Evolutionary conservation across 2,888 invertebrate species (phyloP).

Genomic region (Drosophila anomalata): DNA sequence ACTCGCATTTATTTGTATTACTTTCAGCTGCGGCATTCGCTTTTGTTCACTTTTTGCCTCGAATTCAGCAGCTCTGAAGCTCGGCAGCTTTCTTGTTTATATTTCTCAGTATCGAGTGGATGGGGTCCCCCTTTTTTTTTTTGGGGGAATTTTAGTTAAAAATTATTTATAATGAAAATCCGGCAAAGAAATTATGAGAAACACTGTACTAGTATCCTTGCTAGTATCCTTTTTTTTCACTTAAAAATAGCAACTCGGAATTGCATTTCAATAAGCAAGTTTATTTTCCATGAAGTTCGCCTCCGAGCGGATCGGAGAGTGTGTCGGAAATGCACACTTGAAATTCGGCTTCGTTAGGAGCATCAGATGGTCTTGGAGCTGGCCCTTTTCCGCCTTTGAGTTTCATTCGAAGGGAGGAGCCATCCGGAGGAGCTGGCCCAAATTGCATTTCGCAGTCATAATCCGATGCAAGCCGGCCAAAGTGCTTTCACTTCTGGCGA

Average conservation of each 20-base stretch:
- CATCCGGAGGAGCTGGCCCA: background rate
- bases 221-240: background rate
- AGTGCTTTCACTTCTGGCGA: constrained; percentile 5
- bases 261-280: constrained; percentile 79
- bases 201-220: constrained; percentile 48
- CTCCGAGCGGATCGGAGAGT: too few relatives aligned
- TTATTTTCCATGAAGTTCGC: constrained; percentile 49
- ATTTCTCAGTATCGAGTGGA: constrained; percentile 68
- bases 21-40: constrained; percentile 54
- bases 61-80: background rate
- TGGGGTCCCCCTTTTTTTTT: constrained; percentile 5
- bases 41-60: constrained; percentile 12
- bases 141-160: constrained; percentile 40
- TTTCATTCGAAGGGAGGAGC: background rate
- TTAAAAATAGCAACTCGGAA: constrained; percentile 54
- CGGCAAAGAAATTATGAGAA: constrained; percentile 71
- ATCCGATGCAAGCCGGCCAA: constrained; percentile 48
- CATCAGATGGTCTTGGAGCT: background rate
- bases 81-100: constrained; percentile 17
- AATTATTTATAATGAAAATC: constrained; percentile 73
- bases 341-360: constrained; percentile 44
- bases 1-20: constrained; percentile 73
- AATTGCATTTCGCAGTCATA: constrained; percentile 57
- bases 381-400: background rate
- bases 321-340: constrained; percentile 34